These are phyloP conservation scores for Hippasteria phrygiana DNA, from an alignment of 53 echinoderm and acorn worm species.

Conservation along the genomic window DNA sequence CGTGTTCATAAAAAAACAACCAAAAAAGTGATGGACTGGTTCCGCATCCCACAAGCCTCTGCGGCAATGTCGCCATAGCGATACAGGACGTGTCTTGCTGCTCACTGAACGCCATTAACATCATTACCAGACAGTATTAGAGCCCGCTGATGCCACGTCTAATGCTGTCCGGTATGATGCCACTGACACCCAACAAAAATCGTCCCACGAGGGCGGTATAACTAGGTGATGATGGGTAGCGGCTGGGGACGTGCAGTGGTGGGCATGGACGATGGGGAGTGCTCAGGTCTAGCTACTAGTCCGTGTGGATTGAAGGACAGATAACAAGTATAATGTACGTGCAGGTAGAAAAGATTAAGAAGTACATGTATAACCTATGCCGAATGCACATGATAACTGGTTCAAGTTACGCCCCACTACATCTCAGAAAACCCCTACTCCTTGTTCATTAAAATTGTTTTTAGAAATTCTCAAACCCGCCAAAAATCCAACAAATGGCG, in stretches of 20 bases:
- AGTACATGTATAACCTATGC: constrained; percentile 12
- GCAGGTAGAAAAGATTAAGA: constrained; percentile 48
- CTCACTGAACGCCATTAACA: constrained; percentile 78
- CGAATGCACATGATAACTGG: constrained; percentile 37
- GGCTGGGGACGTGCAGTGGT: constrained; percentile 38
- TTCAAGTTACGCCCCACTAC: not conserved
- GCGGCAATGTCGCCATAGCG: constrained; percentile 44
- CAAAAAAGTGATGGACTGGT: constrained; percentile 1
- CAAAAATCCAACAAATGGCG: too few species aligned
- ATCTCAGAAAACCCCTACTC: not conserved
- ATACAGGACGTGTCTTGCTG: constrained; percentile 60
- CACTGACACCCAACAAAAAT: constrained; percentile 59
- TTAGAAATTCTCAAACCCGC: too few species aligned
- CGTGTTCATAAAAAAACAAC: not conserved
- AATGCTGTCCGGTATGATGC: constrained; percentile 99
- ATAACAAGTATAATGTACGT: constrained; percentile 41
- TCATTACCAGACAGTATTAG: constrained; percentile 99
- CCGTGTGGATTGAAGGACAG: constrained; percentile 34
- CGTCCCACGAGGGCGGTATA: constrained; percentile 64
- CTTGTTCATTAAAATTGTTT: not conserved
- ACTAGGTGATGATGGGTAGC: constrained; percentile 14
- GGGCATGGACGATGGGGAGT: constrained; percentile 44
- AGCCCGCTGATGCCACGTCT: constrained; percentile 91
- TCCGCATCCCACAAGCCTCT: constrained; percentile 47
- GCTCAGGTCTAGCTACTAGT: constrained; percentile 58